Base-by-base conservation (phyloP, 2,888 invertebrate species). In the Pyrocoelia pectoralis region DNA sequence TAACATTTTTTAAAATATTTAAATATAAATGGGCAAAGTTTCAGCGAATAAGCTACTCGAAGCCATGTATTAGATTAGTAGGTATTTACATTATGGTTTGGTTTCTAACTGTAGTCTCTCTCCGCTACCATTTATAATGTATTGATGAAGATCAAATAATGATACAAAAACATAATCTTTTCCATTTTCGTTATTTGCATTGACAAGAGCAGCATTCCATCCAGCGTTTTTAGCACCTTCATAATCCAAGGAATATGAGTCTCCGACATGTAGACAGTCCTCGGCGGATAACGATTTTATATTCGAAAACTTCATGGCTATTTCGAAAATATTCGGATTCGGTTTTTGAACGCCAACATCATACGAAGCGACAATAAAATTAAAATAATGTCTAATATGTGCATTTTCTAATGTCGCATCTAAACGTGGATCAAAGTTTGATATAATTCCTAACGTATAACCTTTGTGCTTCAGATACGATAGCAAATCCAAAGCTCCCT, bases 341-440 rank as follows among this genome's bases (percentile, higher is more conserved):
- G 97, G 96, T 78, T 97, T 97, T 72, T 88, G 88, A 61, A 83
- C 83, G 24, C 90, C 89, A 53, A 85, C 85, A 50, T 88, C 87
- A 75, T 94, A 93, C 0, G 96, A 95, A 3, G 90, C 88, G 9
- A 95, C 67, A 46, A 95, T 84, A 82, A 96, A 96, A 68, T 91
- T 85, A 80, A 97, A 94, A 76, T 89, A 88, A 55, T 88, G 82
- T 52, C 84, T 77, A n/a, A 96, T 79, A 57, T 85, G 86, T 33
- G 90, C 83, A 71, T 88, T 88, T 10, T 81, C 72, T 55, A 97
- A 83, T 66, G 95, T 86, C 3, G 84, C 82, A 63, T 87, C 84
- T 1, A 97, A 82, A 24, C 95, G 85, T 24, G 93, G 91, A 82
- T 97, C 97, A 82, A 91, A 94, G 81, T 97, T 97, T 4, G 96